Percentiles rank a stretch among this genome's conserved stretches.
Conservation (phyloP, 2,797 vertebrate genomes). For the Gallinago solitaria region DNA sequence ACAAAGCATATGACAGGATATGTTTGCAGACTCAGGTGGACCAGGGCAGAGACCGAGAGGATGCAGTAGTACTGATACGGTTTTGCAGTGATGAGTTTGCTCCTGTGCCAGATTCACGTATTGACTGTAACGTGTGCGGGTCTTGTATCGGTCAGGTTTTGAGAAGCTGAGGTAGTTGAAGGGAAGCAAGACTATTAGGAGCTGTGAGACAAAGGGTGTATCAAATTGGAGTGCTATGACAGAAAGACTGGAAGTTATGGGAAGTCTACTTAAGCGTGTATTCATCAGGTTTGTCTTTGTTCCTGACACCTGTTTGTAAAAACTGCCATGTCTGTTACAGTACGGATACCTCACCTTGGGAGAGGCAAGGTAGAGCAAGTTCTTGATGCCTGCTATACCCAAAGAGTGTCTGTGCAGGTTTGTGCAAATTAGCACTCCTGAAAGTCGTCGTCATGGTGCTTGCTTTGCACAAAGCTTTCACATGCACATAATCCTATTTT, state of each 20-base stretch:
- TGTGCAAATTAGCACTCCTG: not conserved
- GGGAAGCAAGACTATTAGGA: not conserved
- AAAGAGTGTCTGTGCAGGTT: not conserved
- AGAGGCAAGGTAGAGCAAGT: not conserved
- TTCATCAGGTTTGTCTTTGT: not conserved
- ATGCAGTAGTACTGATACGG: not conserved
- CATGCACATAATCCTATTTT: not conserved
- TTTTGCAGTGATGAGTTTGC: not conserved
- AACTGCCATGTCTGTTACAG: not conserved
- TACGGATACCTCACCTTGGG: not conserved
- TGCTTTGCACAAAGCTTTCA: not conserved
- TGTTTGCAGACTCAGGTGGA: not conserved
- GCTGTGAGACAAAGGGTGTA: not conserved
- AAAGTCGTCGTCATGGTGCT: not conserved
- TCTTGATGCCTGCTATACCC: not conserved
- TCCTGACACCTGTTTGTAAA: not conserved
- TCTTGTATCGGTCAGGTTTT: not conserved
- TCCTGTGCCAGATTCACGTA: not conserved
- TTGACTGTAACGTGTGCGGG: not conserved
- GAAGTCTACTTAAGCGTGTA: fast-evolving
- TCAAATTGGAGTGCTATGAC: not conserved
- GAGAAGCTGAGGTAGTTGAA: not conserved
- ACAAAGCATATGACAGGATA: not conserved
- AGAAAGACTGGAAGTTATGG: not conserved
- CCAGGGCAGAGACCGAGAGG: not conserved